Evolutionary conservation across 2,888 invertebrate genomes (phyloP), one percentile per base, ranked within the genome.

Genomic region (Platycheirus rosarum): DNA sequence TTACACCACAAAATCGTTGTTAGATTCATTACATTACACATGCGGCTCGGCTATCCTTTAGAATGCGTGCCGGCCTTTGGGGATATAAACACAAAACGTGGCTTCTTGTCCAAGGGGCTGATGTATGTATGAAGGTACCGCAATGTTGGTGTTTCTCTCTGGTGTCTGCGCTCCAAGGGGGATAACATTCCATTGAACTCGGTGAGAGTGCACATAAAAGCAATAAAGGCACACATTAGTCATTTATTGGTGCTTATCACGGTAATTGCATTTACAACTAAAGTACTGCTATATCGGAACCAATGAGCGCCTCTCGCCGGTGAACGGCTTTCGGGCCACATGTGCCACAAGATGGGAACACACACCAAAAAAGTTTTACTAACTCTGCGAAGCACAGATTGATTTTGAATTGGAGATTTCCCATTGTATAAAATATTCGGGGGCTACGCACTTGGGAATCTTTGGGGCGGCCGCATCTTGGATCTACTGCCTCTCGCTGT

Each of bases 321-420:
- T n/a, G n/a, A n/a, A n/a, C n/a, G n/a, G n/a, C n/a, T n/a, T n/a
- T 51, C 32, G 26, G 40, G 40, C 69, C 48, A 63, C 42, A 71
- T 68, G 6, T 51, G 42, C 66, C 62, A 73, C 20, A 32, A 42
- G 74, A 63, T 79, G 68, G 74, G 68, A 74, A 79, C 40, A 26
- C 53, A 65, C 20, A 70, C 14, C 23, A 29, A 14, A 42, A 11
- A 16, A 51, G 29, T 6, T n/a, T 37, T 6, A 23, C 65, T 51
- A n/a, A 5, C 14, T 9, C 11, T 18, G 14, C 32, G 1, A 6
- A 48, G 23, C 75, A 53, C 53, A 74, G 82, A 82, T 82, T 82
- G 82, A 77, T 77, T 82, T 82, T 82, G 82, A 76, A 82, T 82
- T 77, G 82, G 77, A 82, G 77, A 82, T 77, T 82, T 77, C 71